A percentile compares a stretch with the other conserved stretches of the same genome.
These are phyloP conservation scores for Microcebus jonahi DNA, from an alignment of 2,113 vertebrate genomes.

Conservation along the genomic window DNA sequence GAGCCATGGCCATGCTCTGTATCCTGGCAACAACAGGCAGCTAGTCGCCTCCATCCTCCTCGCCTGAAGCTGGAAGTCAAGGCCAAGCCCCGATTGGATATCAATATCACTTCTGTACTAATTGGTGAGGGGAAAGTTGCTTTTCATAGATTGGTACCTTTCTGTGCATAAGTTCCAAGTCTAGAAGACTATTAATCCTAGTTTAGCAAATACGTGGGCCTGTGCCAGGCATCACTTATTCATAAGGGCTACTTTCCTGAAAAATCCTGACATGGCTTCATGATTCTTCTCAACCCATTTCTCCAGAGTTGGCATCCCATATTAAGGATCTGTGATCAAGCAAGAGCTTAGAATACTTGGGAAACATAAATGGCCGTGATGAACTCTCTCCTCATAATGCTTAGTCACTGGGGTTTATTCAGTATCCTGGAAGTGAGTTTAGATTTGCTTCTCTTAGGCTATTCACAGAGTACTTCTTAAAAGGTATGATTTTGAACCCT, in stretches of 20 bases:
- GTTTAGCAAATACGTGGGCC: not conserved
- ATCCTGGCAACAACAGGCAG: slow-evolving; percentile 94
- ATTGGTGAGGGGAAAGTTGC: slow-evolving; percentile 85
- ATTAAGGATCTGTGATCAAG: too few species aligned
- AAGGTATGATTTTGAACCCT: not conserved
- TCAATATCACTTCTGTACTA: slow-evolving; percentile 96
- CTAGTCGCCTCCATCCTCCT: slow-evolving; percentile 94
- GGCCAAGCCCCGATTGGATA: slow-evolving; percentile 93
- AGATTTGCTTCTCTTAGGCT: slow-evolving; percentile 4
- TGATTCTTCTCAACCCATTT: not conserved
- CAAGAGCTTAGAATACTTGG: not conserved
- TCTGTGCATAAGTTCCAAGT: not conserved
- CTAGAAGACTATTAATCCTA: not conserved
- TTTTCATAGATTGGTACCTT: not conserved
- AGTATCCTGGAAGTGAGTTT: not conserved
- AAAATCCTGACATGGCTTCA: not conserved
- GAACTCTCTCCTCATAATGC: not conserved
- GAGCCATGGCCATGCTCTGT: slow-evolving; percentile 96
- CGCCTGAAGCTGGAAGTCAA: slow-evolving; percentile 92
- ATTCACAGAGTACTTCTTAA: not conserved
- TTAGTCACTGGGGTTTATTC: not conserved
- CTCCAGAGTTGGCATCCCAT: not conserved
- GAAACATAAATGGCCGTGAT: not conserved
- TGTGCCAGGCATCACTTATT: not conserved
- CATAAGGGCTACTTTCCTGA: not conserved